These are phyloP conservation scores for Channa argus DNA, from an alignment of 2,113 vertebrate genomes.

Conservation along the genomic window DNA sequence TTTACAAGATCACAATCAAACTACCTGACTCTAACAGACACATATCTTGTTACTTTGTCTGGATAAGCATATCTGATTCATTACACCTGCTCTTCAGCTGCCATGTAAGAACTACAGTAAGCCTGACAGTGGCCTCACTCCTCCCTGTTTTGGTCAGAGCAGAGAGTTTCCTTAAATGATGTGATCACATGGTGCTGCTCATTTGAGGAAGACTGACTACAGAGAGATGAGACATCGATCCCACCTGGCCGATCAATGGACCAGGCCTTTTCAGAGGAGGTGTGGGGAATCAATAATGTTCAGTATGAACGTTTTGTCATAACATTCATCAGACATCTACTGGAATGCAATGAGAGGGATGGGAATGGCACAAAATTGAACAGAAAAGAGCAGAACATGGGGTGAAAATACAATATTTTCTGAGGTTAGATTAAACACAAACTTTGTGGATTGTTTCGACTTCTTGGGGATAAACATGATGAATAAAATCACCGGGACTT, in stretches of 20 bases:
- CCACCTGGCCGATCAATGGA: conserved; percentile 68
- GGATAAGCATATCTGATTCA: conserved; percentile 48
- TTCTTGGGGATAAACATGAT: too few species aligned
- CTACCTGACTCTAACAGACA: conserved; percentile 8
- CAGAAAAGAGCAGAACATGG: neutral
- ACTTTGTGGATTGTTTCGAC: too few species aligned
- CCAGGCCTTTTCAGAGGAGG: conserved; percentile 55
- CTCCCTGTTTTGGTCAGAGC: conserved; percentile 45
- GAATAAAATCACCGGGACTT: too few species aligned
- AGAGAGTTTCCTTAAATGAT: conserved; percentile 63
- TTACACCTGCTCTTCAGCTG: conserved; percentile 14
- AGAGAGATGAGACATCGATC: conserved; percentile 77
- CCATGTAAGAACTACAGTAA: conserved; percentile 34
- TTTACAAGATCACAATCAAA: conserved; percentile 8
- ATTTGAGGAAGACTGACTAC: conserved; percentile 75
- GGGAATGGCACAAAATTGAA: conserved; percentile 16
- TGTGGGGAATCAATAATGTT: conserved; percentile 72
- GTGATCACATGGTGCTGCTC: conserved; percentile 69
- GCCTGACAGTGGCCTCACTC: conserved; percentile 40
- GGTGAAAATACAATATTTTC: conserved; percentile 1
- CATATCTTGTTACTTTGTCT: conserved; percentile 8
- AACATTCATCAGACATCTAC: conserved; percentile 69
- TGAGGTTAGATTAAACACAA: neutral
- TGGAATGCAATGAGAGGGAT: conserved; percentile 52
- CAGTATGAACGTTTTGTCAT: conserved; percentile 70